Evolutionary conservation across 2,797 vertebrate species (phyloP), one percentile per base, ranked within the genome.

Genomic region (Sebastes minor): DNA sequence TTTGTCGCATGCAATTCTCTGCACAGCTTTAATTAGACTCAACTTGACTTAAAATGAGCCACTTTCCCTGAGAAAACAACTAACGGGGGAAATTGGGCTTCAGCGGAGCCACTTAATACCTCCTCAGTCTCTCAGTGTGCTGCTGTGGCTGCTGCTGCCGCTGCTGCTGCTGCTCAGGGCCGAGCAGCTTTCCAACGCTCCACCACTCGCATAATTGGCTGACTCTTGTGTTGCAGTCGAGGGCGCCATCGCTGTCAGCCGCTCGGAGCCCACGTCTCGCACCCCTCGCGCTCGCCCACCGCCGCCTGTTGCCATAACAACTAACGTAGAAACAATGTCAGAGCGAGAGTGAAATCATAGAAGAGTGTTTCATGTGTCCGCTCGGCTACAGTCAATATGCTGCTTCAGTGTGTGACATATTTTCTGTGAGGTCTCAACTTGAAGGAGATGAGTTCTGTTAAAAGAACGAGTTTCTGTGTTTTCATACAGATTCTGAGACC

Each of bases 11-110:
- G 59, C 72, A 20, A 49, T 82, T 79, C 72, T 81, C 82, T 63
- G 30, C 68, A 14, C 70, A 60, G 71, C 79, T 80, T 83, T 86
- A 91, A 88, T 89, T 88, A 82, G 79, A 81, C 62, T 74, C 60
- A 79, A 79, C 74, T 84, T 18, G 66, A 83, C 81, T 86, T 71
- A 71, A 78, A 86, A 77, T 84, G 73, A 85, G 74, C 69, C 80
- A 74, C 76, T 88, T 83, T 86, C 68, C 23, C 69, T 61, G 76
- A 84, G 76, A 83, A 88, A 85, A 84, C 87, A 80, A 76, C 84
- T 71, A 88, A 79, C 53, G 9, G 71, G 76, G 66, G 60, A 81
- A 85, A 81, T 30, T 49, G 78, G 62, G 76, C 82, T 65, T 80
- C 82, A 70, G 78, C 74, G 32, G 65, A 78, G 74, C 79, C 66